Base-by-base conservation (phyloP, 2,113 vertebrate species). In the Neodontobutis hainanensis region DNA sequence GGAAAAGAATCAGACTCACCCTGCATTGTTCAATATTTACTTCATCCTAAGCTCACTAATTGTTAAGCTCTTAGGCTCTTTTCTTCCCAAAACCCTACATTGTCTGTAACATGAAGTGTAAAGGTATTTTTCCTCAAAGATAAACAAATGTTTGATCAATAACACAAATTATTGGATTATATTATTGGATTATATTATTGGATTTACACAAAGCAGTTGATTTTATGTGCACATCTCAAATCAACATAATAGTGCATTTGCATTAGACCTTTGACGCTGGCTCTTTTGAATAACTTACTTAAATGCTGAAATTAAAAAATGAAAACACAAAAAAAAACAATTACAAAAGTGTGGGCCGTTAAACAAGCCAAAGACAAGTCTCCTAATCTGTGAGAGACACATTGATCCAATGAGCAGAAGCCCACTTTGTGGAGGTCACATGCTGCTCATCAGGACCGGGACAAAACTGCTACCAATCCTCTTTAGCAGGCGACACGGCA, bases 401-500 rank as follows among this genome's bases (percentile, higher is more conserved):
- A 60, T 43, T 62, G 52, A 62, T 48, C 45, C 19, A 40, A 32
- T 55, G 48, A 48, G 61, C 61, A 47, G 52, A 57, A 44, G 2
- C 10, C 65, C 40, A 58, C 73, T 77, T 46, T 45, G 36, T 6
- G 62, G 35, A 65, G 76, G 35, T 50, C 43, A 50, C 27, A 44
- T 42, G 8, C 55, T 5, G 49, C 8, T 7, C 5, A 46, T 55
- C 34, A 5, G 64, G 43, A 45, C 43, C 10, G 11, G 53, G 16
- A 80, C 64, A 44, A 74, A 55, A 12, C 70, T 14, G 67, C 56
- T 12, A 65, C 72, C 75, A 69, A 85, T 79, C 72, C 69, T 68
- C 67, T 80, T 60, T 1, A 63, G 69, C 60, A 19, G 51, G 40
- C 50, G 19, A 53, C 40, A 43, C n/a, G 69, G 40, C 62, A 40